Evolutionary conservation across 2,888 invertebrate species (phyloP).

Genomic region (Ecdyonurus torrentis): DNA sequence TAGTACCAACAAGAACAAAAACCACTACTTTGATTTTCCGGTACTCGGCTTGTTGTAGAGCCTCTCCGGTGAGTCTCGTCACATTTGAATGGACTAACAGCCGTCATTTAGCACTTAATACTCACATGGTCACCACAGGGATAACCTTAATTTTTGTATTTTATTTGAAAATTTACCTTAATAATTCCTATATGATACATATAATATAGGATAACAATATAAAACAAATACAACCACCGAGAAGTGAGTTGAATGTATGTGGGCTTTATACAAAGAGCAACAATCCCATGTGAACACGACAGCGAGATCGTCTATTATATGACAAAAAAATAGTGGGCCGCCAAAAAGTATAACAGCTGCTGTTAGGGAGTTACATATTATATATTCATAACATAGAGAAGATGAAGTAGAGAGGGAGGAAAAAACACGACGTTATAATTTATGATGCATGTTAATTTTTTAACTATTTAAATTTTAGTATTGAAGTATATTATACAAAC

Average conservation of each 20-base stretch:
- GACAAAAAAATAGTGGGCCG: background rate
- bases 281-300: no score
- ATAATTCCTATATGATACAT: no score
- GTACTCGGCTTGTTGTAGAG: background rate
- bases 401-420: background rate
- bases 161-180: no score
- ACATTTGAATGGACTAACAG: background rate
- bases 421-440: background rate
- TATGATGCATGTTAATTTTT: background rate
- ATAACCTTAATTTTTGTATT: no score
- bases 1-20: constrained; percentile 9
- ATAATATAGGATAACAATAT: no score
- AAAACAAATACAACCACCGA: no score
- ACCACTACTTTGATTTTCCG: background rate
- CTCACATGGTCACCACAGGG: background rate
- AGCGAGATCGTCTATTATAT: no score
- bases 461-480: no score
- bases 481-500: background rate
- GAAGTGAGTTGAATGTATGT: no score
- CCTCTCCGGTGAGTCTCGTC: background rate
- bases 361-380: no score
- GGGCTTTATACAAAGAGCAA: no score
- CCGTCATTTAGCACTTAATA: background rate
- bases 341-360: background rate
- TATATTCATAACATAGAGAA: no score